A percentile compares a stretch with the other conserved stretches of the same genome.
Conservation (phyloP, 2,888 invertebrate genomes). For the Leptinotarsa peninsularis region DNA sequence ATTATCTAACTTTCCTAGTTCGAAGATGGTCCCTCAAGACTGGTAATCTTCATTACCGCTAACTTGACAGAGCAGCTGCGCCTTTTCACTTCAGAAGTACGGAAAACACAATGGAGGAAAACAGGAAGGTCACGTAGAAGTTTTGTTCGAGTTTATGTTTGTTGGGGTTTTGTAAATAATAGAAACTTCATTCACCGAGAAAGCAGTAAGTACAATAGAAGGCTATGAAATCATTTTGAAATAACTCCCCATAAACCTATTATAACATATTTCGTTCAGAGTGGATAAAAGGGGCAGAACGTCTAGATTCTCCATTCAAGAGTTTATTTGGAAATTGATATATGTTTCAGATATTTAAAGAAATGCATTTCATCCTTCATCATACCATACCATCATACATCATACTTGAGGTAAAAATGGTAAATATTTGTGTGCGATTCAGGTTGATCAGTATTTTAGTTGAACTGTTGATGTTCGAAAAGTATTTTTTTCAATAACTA, state of each 20-base stretch:
- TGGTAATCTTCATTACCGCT: constrained; percentile 57
- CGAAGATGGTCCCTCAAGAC: constrained; percentile 52
- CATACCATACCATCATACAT: too few species aligned
- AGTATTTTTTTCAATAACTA: too few species aligned
- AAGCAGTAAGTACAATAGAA: not conserved
- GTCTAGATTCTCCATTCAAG: too few species aligned
- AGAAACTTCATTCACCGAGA: not conserved
- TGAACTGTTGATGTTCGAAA: too few species aligned
- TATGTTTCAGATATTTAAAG: too few species aligned
- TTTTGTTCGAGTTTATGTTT: constrained; percentile 9
- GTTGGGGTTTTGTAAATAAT: constrained; percentile 12
- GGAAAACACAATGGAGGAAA: constrained; percentile 19
- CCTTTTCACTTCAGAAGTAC: constrained; percentile 29
- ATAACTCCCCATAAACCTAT: not conserved
- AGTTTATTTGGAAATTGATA: too few species aligned
- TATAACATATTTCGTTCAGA: not conserved
- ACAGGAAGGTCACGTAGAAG: constrained; percentile 25
- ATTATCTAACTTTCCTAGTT: constrained; percentile 53
- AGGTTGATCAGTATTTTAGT: too few species aligned
- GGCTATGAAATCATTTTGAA: not conserved
- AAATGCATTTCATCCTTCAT: too few species aligned
- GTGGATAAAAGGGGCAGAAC: too few species aligned
- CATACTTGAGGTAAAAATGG: too few species aligned
- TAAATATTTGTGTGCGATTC: too few species aligned
- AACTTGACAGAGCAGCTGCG: constrained; percentile 50